These are phyloP conservation scores for Glomeris maerens DNA, from an alignment of 1,140 invertebrate species.

Conservation along the genomic window DNA sequence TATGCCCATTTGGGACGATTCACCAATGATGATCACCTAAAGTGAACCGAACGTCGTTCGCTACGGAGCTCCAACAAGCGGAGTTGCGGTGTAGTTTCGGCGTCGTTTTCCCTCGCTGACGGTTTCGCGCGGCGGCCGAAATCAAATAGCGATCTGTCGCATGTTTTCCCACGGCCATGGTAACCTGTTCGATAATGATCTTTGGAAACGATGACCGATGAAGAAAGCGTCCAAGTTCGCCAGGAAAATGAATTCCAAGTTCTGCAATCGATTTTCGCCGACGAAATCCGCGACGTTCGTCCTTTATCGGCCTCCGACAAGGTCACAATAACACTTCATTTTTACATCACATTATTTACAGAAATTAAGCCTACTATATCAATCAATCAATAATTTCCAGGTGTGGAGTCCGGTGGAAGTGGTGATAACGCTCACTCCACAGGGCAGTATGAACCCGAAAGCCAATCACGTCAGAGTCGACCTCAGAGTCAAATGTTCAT, in stretches of 20 bases:
- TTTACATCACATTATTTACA: constrained; percentile 5
- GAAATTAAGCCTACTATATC: neutral
- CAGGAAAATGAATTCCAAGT: constrained; percentile 58
- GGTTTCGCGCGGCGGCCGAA: too few relatives aligned
- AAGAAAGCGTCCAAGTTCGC: constrained; percentile 42
- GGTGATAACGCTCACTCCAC: constrained; percentile 46
- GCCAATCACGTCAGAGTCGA: constrained; percentile 47
- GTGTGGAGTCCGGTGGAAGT: constrained; percentile 51
- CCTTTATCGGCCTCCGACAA: constrained; percentile 16
- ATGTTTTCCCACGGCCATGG: too few relatives aligned
- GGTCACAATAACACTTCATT: constrained; percentile 19
- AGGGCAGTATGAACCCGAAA: constrained; percentile 45
- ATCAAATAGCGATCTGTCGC: too few relatives aligned
- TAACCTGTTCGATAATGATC: neutral
- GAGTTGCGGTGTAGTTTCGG: too few relatives aligned
- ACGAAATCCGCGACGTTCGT: constrained; percentile 30
- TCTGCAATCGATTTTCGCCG: constrained; percentile 42
- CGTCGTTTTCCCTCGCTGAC: too few relatives aligned
- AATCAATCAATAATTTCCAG: constrained; percentile 28
- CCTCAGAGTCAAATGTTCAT: constrained; percentile 47
- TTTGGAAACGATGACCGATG: constrained; percentile 5
- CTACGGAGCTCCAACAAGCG: neutral
- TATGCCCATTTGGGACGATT: too few relatives aligned
- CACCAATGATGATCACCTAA: too few relatives aligned
- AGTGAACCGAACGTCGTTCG: neutral